Percentiles rank a stretch among this genome's conserved stretches.
Conservation (phyloP, 2,797 vertebrate species). For the Sus cebifrons region DNA sequence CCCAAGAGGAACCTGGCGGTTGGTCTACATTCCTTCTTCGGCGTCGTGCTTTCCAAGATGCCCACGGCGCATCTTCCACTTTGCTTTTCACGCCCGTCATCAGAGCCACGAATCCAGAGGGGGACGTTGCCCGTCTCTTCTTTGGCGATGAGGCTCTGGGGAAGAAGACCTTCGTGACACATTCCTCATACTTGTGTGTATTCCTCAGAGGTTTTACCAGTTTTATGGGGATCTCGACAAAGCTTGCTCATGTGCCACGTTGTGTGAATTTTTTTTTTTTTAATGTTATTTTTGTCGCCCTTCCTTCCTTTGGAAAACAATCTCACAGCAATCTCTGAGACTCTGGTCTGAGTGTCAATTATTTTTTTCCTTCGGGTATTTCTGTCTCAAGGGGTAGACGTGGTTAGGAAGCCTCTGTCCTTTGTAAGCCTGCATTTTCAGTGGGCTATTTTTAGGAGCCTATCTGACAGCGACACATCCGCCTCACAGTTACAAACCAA, state of each 20-base stretch:
- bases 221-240: slow-evolving; percentile 61
- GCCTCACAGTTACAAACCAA: neutral
- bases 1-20: slow-evolving; percentile 44
- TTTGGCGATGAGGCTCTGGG: slow-evolving; percentile 38
- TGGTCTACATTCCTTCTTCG: slow-evolving; percentile 78
- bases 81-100: slow-evolving; percentile 32
- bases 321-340: slow-evolving; percentile 10
- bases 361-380: slow-evolving; percentile 5
- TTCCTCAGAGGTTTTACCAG: neutral
- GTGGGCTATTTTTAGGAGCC: neutral
- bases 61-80: neutral
- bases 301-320: slow-evolving; percentile 77
- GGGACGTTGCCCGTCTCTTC: slow-evolving; percentile 22
- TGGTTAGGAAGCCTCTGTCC: neutral
- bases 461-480: neutral
- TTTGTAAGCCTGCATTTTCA: neutral
- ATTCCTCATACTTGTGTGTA: slow-evolving; percentile 72
- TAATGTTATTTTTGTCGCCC: neutral
- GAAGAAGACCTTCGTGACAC: slow-evolving; percentile 55
- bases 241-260: slow-evolving; percentile 1
- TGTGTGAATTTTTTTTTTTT: slow-evolving; percentile 24
- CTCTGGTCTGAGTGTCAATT: slow-evolving; percentile 32
- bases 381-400: neutral
- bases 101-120: slow-evolving; percentile 52
- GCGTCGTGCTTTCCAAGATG: slow-evolving; percentile 44